These are phyloP conservation scores for Pseudotriccus pelzelni DNA, from an alignment of 2,797 vertebrate species.

Conservation along the genomic window DNA sequence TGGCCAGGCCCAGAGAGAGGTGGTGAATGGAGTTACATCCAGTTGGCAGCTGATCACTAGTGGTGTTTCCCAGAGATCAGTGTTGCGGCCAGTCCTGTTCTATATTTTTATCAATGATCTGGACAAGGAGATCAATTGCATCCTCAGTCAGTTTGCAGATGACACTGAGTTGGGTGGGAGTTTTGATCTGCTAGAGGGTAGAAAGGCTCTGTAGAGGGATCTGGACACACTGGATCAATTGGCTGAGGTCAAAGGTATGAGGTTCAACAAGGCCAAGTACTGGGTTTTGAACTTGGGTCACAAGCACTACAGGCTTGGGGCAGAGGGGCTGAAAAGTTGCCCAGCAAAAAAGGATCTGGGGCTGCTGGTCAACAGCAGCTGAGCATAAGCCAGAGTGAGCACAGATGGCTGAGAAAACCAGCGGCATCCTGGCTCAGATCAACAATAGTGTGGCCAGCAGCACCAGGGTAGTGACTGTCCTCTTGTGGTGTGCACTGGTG, in stretches of 20 bases:
- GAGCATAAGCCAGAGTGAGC: not conserved
- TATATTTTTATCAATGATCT: not conserved
- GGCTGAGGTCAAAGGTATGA: not conserved
- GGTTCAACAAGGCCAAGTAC: not conserved
- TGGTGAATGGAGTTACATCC: not conserved
- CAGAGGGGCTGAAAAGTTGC: not conserved
- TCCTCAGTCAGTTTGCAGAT: not conserved
- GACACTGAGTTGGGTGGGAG: not conserved
- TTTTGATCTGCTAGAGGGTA: not conserved
- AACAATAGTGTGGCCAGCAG: too few species aligned
- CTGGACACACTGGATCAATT: accelerated
- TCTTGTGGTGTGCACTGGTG: too few species aligned
- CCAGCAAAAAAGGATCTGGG: not conserved
- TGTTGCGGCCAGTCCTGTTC: not conserved
- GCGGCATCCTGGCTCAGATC: too few species aligned
- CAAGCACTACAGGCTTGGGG: not conserved
- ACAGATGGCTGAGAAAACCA: too few species aligned
- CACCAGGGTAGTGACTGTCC: too few species aligned
- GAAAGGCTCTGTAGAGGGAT: not conserved
- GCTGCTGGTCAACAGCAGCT: not conserved
- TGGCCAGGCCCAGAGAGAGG: too few species aligned
- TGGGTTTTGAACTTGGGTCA: not conserved
- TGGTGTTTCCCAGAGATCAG: not conserved
- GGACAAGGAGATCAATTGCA: not conserved
- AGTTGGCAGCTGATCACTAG: not conserved